A percentile compares a stretch with the other conserved stretches of the same genome.
phyloP scores from a whole-genome alignment of 2,113 vertebrate species.

The Scytalopus superciliaris region DNA sequence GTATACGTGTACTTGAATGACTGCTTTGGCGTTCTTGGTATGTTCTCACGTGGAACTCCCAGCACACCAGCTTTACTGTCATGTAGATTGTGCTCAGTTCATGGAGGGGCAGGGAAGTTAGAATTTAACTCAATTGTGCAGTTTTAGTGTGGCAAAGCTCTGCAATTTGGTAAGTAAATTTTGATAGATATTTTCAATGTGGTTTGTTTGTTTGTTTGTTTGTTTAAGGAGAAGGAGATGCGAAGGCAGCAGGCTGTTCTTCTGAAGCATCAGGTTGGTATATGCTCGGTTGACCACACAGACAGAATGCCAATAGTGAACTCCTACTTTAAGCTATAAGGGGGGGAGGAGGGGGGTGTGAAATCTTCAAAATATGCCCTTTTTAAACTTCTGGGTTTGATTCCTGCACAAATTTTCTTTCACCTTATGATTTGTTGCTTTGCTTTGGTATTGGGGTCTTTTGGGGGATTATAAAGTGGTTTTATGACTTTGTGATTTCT shows the following conservation, averaged over 20 bases:
- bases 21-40: neutral
- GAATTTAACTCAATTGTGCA: neutral
- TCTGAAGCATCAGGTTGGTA: constrained; percentile 92
- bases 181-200: neutral
- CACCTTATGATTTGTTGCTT: constrained; percentile 77
- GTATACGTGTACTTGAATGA: neutral
- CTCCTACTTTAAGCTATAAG: constrained; percentile 30
- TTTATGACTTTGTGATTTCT: constrained; percentile 90
- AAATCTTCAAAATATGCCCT: constrained; percentile 25
- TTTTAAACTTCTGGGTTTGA: constrained; percentile 54
- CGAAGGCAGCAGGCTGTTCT: constrained; percentile 90
- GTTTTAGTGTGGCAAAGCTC: neutral
- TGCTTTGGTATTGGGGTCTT: constrained; percentile 86
- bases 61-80: neutral
- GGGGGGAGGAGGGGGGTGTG: neutral
- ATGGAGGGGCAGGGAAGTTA: neutral
- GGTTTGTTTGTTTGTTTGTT: constrained; percentile 57
- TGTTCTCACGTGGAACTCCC: neutral
- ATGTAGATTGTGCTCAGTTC: neutral
- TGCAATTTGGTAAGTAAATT: neutral
- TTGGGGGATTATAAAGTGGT: constrained; percentile 79
- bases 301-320: constrained; percentile 6
- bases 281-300: neutral
- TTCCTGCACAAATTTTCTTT: constrained; percentile 76
- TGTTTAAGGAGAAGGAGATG: constrained; percentile 91